A percentile compares a stretch with the other conserved stretches of the same genome.
Conservation (phyloP, 2,113 vertebrate genomes). For the Felis chaus region DNA sequence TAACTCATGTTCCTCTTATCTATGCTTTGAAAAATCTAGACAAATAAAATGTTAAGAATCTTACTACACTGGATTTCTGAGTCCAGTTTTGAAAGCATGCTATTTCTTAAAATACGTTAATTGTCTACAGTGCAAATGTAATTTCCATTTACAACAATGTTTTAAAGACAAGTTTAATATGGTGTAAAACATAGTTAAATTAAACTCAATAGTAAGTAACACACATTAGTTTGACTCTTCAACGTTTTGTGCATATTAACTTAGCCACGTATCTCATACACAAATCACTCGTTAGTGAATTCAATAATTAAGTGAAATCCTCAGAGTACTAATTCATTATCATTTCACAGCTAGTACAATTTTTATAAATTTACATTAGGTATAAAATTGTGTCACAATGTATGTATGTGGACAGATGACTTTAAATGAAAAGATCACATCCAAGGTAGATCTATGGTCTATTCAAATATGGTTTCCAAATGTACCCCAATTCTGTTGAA, state of each 20-base stretch:
- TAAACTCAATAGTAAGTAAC: constrained; percentile 38
- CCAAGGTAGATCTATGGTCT: background rate
- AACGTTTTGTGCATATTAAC: constrained; percentile 4
- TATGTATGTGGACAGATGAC: background rate
- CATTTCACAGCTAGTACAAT: constrained; percentile 21
- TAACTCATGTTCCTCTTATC: background rate
- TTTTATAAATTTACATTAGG: constrained; percentile 16
- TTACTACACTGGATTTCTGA: background rate
- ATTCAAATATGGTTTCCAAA: constrained; percentile 18
- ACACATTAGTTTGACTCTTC: constrained; percentile 24
- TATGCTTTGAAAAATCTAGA: background rate
- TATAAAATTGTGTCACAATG: constrained; percentile 40
- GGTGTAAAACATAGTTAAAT: background rate
- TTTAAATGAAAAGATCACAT: constrained; percentile 39
- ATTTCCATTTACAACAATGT: background rate
- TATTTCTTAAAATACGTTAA: constrained; percentile 32
- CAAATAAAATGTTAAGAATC: constrained; percentile 30
- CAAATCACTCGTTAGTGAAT: constrained; percentile 11
- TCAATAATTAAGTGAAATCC: constrained; percentile 36
- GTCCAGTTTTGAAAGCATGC: constrained; percentile 15
- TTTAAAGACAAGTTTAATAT: constrained; percentile 15
- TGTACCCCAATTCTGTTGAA: background rate
- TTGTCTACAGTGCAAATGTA: constrained; percentile 31
- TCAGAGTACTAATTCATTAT: background rate
- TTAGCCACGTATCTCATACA: background rate